These are phyloP conservation scores for Pteromalus puparum DNA, from an alignment of 1,140 invertebrate species.

Conservation along the genomic window DNA sequence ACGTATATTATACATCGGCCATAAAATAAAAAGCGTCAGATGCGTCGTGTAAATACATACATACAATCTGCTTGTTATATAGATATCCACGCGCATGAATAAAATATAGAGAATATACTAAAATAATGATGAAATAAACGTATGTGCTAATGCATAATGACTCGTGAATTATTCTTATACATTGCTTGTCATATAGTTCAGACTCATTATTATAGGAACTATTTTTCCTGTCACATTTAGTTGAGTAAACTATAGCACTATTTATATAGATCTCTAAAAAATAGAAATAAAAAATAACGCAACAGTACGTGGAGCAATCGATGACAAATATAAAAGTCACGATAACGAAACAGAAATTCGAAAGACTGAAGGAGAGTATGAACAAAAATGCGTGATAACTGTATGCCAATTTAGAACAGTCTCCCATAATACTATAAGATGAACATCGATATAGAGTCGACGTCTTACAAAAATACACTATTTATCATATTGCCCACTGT, in stretches of 20 bases:
- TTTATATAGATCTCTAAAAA: background rate
- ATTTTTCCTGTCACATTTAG: constrained; percentile 14
- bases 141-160: background rate
- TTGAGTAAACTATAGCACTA: background rate
- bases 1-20: background rate
- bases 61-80: background rate
- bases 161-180: constrained; percentile 1
- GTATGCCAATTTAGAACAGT: constrained; percentile 22
- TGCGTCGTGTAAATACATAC: background rate
- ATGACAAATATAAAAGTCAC: too few relatives aligned
- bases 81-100: background rate
- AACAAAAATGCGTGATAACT: background rate
- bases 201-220: constrained; percentile 38
- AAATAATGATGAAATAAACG: background rate
- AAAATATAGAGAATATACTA: background rate
- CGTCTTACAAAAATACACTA: constrained; percentile 42
- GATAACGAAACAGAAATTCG: too few relatives aligned
- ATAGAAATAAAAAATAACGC: too few relatives aligned
- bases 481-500: constrained; percentile 34
- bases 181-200: constrained; percentile 23
- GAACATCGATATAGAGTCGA: constrained; percentile 17
- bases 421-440: constrained; percentile 14
- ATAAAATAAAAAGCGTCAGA: background rate
- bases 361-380: too few relatives aligned
- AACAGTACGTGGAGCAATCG: background rate